phyloP scores from a whole-genome alignment of 2,888 invertebrate genomes.

The Hirtodrosophila confusa region DNA sequence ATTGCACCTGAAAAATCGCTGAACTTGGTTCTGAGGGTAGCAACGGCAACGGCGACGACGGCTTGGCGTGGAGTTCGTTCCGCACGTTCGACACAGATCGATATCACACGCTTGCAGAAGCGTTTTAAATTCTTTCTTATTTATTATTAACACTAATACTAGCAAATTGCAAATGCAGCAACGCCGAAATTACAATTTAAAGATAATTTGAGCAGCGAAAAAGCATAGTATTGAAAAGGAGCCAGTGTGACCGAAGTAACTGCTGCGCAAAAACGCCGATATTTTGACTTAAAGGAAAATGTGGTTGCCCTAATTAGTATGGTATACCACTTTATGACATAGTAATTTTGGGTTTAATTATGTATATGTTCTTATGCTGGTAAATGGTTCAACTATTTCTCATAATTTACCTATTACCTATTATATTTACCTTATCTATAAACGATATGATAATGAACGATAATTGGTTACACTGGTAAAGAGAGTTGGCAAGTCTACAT shows the following conservation, averaged over 20 bases:
- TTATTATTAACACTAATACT: slow-evolving; percentile 3
- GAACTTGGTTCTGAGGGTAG: slow-evolving; percentile 22
- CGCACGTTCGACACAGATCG: slow-evolving; percentile 2
- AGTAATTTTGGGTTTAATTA: no score
- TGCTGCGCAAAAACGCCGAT: slow-evolving; percentile 16
- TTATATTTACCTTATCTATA: no score
- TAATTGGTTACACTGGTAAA: not conserved
- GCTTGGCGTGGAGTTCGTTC: not conserved
- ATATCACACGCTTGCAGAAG: slow-evolving; percentile 6
- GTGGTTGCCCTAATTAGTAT: no score
- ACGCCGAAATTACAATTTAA: slow-evolving; percentile 25
- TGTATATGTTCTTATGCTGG: no score
- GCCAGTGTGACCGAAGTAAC: slow-evolving; percentile 30
- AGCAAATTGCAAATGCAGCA: slow-evolving; percentile 6
- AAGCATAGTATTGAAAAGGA: slow-evolving; percentile 35
- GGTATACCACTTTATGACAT: no score
- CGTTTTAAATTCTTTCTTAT: slow-evolving; percentile 4
- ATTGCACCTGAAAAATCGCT: slow-evolving; percentile 49
- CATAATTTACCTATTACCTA: no score
- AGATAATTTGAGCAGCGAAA: slow-evolving; percentile 37
- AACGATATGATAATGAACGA: no score
- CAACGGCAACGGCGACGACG: slow-evolving; percentile 8
- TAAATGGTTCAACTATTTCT: no score
- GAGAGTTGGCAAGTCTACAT: no score
- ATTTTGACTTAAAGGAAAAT: not conserved